Base-by-base conservation (phyloP, 64 coral and sea anemone genomes). In the Hydrozoanthus tunicans region DNA sequence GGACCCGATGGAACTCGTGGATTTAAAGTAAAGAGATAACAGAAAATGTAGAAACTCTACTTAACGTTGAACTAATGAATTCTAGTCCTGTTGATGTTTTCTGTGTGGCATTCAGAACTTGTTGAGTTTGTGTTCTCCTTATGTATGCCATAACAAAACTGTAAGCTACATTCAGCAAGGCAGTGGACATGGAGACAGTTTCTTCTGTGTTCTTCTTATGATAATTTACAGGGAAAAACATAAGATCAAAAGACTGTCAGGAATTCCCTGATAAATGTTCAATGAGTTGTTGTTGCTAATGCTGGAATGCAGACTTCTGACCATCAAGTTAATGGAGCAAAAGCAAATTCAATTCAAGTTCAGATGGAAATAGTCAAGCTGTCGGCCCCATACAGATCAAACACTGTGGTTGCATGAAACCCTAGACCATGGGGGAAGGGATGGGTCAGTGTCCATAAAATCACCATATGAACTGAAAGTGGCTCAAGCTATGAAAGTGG, bases 1-100 rank as follows among this genome's bases (percentile, higher is more conserved):
- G 90, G 90, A 62, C 90, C 90, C 52, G 90, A 92, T 82, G 90
- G 90, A 53, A 92, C 80, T 5, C 12, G 3, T 66, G 90, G 90
- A 9, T 92, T 92, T 62, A 83, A 52, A 73, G 67, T 92, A 56
- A 92, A 83, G 72, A 59, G 90, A 77, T 92, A 55, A 71, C 64
- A 84, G 6, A 12, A 0, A 53, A 74, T 15, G 12, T 6, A 59
- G 12, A 73, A 43, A 75, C 17, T 66, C 27, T 51, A 6, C 24
- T 82, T 5, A 13, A 55, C 53, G 62, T 15, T 9, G 51, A 32
- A 51, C 11, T 65, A 4, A 15, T 3, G 27, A 23, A 6, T 68
- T 66, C 62, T 6, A 53, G 7, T 23, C 7, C 12, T 14, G 3
- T 27, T 12, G 67, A 59, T 59, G 57, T 59, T 52, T 73, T 12